Evolutionary conservation across 2,113 vertebrate species (phyloP).

Genomic region (Accipiter virgatus): DNA sequence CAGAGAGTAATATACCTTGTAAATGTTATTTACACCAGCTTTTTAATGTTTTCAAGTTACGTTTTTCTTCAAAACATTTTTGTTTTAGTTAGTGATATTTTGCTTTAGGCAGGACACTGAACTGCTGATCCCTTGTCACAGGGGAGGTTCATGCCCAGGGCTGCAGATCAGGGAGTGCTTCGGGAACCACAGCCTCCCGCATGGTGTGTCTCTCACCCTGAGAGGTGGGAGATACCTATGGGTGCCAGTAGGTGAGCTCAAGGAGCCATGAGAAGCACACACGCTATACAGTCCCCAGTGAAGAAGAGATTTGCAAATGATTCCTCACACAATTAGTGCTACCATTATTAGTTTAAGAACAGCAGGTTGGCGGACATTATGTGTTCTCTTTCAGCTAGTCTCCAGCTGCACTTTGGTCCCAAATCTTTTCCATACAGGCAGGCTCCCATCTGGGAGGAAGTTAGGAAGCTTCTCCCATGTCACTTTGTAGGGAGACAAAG

Average conservation of each 20-base stretch:
- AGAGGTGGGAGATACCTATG: background rate
- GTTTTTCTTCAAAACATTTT: background rate
- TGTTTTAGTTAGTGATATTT: background rate
- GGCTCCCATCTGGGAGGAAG: background rate
- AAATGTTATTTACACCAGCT: background rate
- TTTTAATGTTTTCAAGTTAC: background rate
- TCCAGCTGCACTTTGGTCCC: background rate
- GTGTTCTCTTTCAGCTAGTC: background rate
- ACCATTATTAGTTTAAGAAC: background rate
- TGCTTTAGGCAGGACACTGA: background rate
- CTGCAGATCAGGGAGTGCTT: background rate
- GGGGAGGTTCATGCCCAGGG: background rate
- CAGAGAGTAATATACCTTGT: background rate
- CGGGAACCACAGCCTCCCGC: rapidly evolving
- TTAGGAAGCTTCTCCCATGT: background rate
- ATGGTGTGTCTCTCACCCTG: background rate
- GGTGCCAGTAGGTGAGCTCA: background rate
- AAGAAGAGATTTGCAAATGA: background rate
- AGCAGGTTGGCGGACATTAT: background rate
- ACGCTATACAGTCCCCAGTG: background rate
- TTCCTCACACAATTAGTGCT: background rate
- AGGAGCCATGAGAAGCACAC: background rate
- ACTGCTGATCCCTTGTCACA: background rate
- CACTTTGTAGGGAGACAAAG: background rate
- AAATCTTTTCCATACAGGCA: background rate